Percentiles rank a stretch among this genome's conserved stretches.
These are phyloP conservation scores for Pygmarrhopalites habei DNA, from an alignment of 1,140 invertebrate genomes.

Conservation along the genomic window DNA sequence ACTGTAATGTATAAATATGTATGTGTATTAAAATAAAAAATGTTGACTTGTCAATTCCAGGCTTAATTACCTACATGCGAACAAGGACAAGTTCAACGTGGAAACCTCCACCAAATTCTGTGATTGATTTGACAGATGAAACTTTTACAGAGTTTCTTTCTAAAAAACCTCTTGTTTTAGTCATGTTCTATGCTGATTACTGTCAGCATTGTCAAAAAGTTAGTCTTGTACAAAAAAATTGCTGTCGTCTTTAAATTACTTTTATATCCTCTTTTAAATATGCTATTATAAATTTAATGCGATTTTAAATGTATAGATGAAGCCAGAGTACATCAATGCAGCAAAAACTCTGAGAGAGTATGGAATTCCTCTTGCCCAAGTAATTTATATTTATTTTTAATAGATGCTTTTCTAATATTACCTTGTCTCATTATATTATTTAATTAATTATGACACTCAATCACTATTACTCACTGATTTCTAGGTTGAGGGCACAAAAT, in stretches of 20 bases:
- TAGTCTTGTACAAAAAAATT: too few relatives aligned
- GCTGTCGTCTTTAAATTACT: too few relatives aligned
- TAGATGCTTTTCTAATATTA: too few relatives aligned
- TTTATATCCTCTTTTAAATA: too few relatives aligned
- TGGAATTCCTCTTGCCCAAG: conserved; percentile 48
- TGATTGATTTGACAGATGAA: conserved; percentile 51
- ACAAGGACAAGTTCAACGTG: conserved; percentile 47
- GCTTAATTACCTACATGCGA: conserved; percentile 50
- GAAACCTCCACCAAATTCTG: conserved; percentile 52
- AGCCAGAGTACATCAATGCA: conserved; percentile 50
- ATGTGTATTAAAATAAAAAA: conserved; percentile 8
- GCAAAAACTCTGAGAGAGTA: conserved; percentile 44
- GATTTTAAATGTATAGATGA: conserved; percentile 40
- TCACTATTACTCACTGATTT: too few relatives aligned
- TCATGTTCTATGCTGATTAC: conserved; percentile 59
- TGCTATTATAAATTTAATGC: too few relatives aligned
- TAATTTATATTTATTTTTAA: too few relatives aligned
- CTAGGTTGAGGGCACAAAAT: conserved; percentile 47
- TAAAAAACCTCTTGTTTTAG: conserved; percentile 49
- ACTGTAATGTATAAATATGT: not conserved
- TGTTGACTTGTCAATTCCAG: conserved; percentile 41
- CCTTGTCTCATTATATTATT: too few relatives aligned
- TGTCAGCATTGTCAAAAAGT: conserved; percentile 45
- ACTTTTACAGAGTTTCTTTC: conserved; percentile 51
- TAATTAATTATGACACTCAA: too few relatives aligned